These are phyloP conservation scores for Drosophila varians DNA, from an alignment of 1,140 invertebrate species.

Conservation along the genomic window DNA sequence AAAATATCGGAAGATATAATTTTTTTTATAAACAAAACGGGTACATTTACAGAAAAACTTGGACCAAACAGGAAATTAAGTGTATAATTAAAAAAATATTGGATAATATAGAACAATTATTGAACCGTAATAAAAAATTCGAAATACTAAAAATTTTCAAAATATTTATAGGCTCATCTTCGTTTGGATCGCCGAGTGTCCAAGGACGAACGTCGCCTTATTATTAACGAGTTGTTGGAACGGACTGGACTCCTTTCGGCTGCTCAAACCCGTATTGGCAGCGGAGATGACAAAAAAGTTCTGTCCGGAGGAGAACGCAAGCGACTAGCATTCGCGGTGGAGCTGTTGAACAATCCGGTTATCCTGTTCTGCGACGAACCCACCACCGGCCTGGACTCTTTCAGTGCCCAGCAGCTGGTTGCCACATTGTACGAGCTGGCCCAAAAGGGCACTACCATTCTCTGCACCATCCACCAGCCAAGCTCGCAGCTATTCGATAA, in stretches of 20 bases:
- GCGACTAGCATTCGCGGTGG: conserved; percentile 95
- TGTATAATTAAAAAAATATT: too few species aligned
- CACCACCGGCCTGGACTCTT: conserved; percentile 96
- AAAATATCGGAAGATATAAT: too few species aligned
- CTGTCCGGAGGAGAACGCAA: conserved; percentile 98
- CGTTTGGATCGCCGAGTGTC: conserved; percentile 89
- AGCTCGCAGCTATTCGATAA: conserved; percentile 95
- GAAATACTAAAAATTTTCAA: neutral
- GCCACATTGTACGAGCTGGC: conserved; percentile 88
- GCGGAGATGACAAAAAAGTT: conserved; percentile 89
- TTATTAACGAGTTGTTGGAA: conserved; percentile 89
- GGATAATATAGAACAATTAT: neutral
- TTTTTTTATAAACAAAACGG: too few species aligned
- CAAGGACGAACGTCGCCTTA: conserved; percentile 85
- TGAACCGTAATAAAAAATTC: neutral
- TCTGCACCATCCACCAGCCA: conserved; percentile 98
- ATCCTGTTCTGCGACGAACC: conserved; percentile 98
- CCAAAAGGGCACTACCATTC: conserved; percentile 90
- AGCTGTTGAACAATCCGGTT: conserved; percentile 96
- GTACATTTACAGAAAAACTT: too few species aligned
- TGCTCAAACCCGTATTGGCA: conserved; percentile 90
- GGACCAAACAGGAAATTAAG: too few species aligned
- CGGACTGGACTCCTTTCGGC: conserved; percentile 90
- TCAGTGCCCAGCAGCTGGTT: conserved; percentile 95
- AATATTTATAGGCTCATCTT: conserved; percentile 89